Evolutionary conservation across 1,140 invertebrate species (phyloP).

Genomic region (Micrasema minimum): DNA sequence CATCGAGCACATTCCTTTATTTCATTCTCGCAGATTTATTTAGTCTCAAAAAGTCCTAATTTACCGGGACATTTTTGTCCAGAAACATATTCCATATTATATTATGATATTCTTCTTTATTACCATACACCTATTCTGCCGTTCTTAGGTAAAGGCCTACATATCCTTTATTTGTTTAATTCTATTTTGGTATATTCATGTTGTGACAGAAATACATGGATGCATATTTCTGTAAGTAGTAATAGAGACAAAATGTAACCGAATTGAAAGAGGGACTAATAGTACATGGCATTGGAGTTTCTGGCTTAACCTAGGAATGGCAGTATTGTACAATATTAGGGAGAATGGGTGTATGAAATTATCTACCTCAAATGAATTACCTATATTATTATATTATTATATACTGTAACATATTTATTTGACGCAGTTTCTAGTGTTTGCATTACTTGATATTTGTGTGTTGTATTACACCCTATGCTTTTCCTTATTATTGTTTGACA

Average conservation of each 20-base stretch:
- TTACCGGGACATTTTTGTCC: constrained; percentile 29
- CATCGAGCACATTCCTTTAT: constrained; percentile 37
- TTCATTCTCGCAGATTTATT: constrained; percentile 36
- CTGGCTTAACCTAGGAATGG: too few species aligned
- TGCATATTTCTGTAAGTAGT: too few species aligned
- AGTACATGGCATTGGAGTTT: too few species aligned
- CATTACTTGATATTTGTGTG: constrained; percentile 4
- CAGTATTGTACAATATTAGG: background rate
- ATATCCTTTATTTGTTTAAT: too few species aligned
- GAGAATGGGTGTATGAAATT: constrained; percentile 32
- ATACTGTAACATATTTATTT: constrained; percentile 47
- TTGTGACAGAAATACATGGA: too few species aligned
- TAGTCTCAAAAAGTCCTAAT: constrained; percentile 33
- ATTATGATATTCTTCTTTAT: constrained; percentile 30
- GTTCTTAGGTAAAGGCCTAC: too few species aligned
- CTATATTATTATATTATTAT: constrained; percentile 49
- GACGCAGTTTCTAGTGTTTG: constrained; percentile 32
- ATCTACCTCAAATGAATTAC: constrained; percentile 54
- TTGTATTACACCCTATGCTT: background rate
- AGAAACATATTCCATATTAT: constrained; percentile 44
- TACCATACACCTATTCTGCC: constrained; percentile 25
- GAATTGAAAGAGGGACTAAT: too few species aligned
- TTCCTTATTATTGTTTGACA: constrained; percentile 5
- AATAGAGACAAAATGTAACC: too few species aligned
- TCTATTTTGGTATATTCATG: too few species aligned